Evolutionary conservation across 1,140 invertebrate species (phyloP).

Genomic region (Pseudomyrmex sp.): DNA sequence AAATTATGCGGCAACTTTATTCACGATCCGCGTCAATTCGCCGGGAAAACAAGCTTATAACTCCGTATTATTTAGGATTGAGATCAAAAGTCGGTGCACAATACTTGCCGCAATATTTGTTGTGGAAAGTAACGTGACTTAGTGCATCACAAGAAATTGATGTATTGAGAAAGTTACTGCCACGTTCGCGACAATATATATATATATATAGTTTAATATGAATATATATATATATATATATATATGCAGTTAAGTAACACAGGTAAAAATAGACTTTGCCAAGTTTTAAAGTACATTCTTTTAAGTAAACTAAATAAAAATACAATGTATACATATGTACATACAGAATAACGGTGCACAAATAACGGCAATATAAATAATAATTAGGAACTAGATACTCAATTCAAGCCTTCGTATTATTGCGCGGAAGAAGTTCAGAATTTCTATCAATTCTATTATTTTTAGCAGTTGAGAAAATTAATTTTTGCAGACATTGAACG

Average conservation of each 20-base stretch:
- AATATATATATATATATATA: neutral
- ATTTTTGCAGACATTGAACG: neutral
- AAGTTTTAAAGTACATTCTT: slow-evolving; percentile 12
- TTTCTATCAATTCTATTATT: neutral
- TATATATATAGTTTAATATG: neutral
- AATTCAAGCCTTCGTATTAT: neutral
- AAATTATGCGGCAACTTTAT: slow-evolving; percentile 2
- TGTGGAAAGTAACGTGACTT: neutral
- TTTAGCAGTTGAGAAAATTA: slow-evolving; percentile 17
- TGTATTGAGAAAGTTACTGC: neutral
- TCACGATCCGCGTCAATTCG: neutral
- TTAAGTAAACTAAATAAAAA: neutral
- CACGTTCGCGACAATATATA: neutral
- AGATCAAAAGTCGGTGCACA: slow-evolving; percentile 10
- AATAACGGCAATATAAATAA: neutral
- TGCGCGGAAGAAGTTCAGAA: neutral
- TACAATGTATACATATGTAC: neutral
- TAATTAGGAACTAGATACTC: neutral
- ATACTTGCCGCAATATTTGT: neutral
- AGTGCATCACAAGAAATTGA: neutral
- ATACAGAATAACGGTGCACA: neutral
- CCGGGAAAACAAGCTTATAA: slow-evolving; percentile 11
- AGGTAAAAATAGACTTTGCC: neutral
- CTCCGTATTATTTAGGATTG: neutral
- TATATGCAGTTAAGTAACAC: neutral